Evolutionary conservation across 2,888 invertebrate genomes (phyloP).

Genomic region (Campaea margaritaria): DNA sequence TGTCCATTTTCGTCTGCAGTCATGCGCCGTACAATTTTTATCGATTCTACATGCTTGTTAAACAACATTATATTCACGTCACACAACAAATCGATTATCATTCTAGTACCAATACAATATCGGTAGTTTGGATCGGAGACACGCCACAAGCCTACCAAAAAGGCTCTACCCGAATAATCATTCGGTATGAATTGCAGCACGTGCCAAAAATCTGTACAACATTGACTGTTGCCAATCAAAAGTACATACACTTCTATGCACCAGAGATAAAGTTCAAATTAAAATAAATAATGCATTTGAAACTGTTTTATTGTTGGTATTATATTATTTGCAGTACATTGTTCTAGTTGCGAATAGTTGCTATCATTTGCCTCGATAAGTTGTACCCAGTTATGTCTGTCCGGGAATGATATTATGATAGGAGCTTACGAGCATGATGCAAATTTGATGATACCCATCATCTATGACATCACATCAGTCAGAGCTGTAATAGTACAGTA

Average conservation of each 20-base stretch:
- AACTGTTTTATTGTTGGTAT: slow-evolving; percentile 8
- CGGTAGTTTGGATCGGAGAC: slow-evolving; percentile 46
- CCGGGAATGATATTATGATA: slow-evolving; percentile 1
- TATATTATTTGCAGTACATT: slow-evolving; percentile 17
- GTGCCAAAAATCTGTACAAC: slow-evolving; percentile 23
- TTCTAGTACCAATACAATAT: slow-evolving; percentile 54
- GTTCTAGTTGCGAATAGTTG: slow-evolving; percentile 16
- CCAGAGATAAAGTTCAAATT: slow-evolving; percentile 15
- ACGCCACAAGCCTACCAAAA: slow-evolving; percentile 51
- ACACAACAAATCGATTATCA: slow-evolving; percentile 61
- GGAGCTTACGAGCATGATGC: not conserved
- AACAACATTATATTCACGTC: slow-evolving; percentile 58
- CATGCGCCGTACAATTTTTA: slow-evolving; percentile 42
- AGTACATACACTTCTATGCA: slow-evolving; percentile 1
- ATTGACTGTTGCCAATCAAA: not conserved
- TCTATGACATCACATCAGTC: not conserved
- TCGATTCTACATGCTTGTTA: slow-evolving; percentile 42
- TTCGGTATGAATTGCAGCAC: slow-evolving; percentile 24
- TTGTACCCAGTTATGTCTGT: slow-evolving; percentile 8
- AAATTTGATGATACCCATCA: slow-evolving; percentile 1
- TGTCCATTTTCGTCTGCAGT: slow-evolving; percentile 38
- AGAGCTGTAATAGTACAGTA: no score
- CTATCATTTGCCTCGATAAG: slow-evolving; percentile 13
- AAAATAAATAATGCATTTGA: not conserved
- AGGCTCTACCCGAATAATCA: slow-evolving; percentile 35